phyloP scores from a whole-genome alignment of 2,888 invertebrate genomes.

The Drosophila histrio region DNA sequence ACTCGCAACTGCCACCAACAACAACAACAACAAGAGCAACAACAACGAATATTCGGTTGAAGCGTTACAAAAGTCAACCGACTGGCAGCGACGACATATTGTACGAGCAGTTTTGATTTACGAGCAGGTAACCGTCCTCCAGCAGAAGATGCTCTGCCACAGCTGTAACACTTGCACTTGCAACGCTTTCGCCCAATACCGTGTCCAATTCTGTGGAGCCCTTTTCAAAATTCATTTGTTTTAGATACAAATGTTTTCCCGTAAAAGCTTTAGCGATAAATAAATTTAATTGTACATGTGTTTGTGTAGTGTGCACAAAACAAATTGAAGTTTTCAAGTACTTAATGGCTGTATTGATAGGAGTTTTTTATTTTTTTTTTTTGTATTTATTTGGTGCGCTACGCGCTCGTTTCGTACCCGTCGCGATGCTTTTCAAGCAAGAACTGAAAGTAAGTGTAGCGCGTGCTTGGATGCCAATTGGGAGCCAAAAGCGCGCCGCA shows the following conservation, averaged over 20 bases:
- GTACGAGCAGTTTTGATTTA: slow-evolving; percentile 59
- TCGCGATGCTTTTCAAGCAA: slow-evolving; percentile 64
- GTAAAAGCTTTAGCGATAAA: slow-evolving; percentile 28
- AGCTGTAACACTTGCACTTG: slow-evolving; percentile 57
- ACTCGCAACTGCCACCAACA: slow-evolving; percentile 18
- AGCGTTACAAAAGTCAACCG: slow-evolving; percentile 69
- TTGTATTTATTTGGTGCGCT: slow-evolving; percentile 31
- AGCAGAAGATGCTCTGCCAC: slow-evolving; percentile 5
- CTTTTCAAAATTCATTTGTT: slow-evolving; percentile 31
- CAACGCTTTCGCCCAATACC: slow-evolving; percentile 51
- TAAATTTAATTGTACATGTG: slow-evolving; percentile 16
- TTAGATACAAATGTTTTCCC: slow-evolving; percentile 15
- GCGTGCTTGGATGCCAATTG: slow-evolving; percentile 59
- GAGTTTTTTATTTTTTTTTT: slow-evolving; percentile 14
- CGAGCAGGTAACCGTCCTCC: slow-evolving; percentile 33
- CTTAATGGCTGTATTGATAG: slow-evolving; percentile 54
- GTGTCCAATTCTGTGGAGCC: slow-evolving; percentile 23
- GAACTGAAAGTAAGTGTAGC: slow-evolving; percentile 52
- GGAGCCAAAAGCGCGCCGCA: slow-evolving; percentile 36
- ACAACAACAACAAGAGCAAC: slow-evolving; percentile 34
- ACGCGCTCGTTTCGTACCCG: slow-evolving; percentile 59
- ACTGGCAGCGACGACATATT: slow-evolving; percentile 59
- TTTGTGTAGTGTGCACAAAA: slow-evolving; percentile 33
- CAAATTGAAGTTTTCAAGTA: slow-evolving; percentile 62
- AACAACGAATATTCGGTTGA: slow-evolving; percentile 49